phyloP scores from a whole-genome alignment of 2,113 vertebrate genomes.

The Thymallus thymallus region DNA sequence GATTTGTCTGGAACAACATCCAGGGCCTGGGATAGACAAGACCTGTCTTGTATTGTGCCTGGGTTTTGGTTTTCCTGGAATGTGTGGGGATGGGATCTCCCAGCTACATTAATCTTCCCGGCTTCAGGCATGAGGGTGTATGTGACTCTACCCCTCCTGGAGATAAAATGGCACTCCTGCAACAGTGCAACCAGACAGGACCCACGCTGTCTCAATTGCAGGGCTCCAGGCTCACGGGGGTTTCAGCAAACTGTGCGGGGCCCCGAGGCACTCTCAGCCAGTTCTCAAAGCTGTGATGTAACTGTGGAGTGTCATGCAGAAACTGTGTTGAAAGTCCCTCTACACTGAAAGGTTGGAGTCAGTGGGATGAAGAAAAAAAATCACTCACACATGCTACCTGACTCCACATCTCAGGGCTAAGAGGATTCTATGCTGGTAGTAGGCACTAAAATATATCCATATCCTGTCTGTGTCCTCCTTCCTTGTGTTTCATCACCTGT shows the following conservation, averaged over 20 bases:
- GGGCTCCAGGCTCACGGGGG: not conserved
- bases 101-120: not conserved
- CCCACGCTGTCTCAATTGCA: not conserved
- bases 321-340: not conserved
- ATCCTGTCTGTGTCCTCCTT: not conserved
- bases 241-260: not conserved
- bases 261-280: not conserved
- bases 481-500: not conserved
- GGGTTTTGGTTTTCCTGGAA: constrained; percentile 10
- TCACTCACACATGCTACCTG: not conserved
- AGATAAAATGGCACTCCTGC: not conserved
- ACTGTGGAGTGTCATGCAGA: not conserved
- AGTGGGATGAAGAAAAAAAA: not conserved
- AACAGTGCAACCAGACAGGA: too few relatives aligned
- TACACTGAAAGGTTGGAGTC: not conserved
- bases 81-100: not conserved
- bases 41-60: constrained; percentile 1
- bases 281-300: constrained; percentile 11
- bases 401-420: constrained; percentile 2
- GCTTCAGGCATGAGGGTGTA: not conserved
- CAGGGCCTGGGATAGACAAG: constrained; percentile 5
- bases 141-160: not conserved
- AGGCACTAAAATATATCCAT: not conserved
- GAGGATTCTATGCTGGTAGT: not conserved
- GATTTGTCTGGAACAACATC: not conserved